Conservation (phyloP, 1,140 invertebrate species). For the Thaumatotibia leucotreta region DNA sequence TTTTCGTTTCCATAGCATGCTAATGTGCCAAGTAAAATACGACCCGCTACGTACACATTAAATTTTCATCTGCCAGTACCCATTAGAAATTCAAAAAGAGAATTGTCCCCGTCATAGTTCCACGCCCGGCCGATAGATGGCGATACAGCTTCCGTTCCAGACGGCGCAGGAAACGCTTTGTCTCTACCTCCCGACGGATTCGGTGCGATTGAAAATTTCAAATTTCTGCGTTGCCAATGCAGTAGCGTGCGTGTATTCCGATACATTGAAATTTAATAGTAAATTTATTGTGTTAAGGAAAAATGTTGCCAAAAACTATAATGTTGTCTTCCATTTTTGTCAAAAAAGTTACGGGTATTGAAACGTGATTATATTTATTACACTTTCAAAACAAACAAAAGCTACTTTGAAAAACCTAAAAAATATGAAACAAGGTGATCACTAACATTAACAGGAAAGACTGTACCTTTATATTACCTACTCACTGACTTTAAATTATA, state of each 20-base stretch:
- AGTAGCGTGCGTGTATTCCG: background rate
- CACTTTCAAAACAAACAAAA: too few species aligned
- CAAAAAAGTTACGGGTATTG: too few species aligned
- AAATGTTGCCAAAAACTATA: too few species aligned
- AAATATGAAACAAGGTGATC: too few species aligned
- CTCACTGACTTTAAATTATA: too few species aligned
- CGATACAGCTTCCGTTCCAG: constrained; percentile 4
- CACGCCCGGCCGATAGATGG: background rate
- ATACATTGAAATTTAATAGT: background rate
- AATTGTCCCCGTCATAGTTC: background rate
- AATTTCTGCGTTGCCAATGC: background rate
- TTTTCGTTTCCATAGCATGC: background rate
- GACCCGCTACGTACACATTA: background rate
- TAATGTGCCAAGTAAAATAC: background rate
- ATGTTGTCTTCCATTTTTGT: too few species aligned
- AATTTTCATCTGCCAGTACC: background rate
- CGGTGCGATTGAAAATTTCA: constrained; percentile 3
- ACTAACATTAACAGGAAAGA: too few species aligned
- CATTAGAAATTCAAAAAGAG: constrained; percentile 8
- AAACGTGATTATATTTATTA: too few species aligned
- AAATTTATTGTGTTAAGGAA: too few species aligned
- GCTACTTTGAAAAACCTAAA: too few species aligned
- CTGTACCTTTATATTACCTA: too few species aligned
- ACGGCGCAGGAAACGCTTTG: constrained; percentile 10
- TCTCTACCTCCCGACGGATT: constrained; percentile 8